These are phyloP conservation scores for Pempheris klunzingeri DNA, from an alignment of 2,797 vertebrate genomes.

Conservation along the genomic window DNA sequence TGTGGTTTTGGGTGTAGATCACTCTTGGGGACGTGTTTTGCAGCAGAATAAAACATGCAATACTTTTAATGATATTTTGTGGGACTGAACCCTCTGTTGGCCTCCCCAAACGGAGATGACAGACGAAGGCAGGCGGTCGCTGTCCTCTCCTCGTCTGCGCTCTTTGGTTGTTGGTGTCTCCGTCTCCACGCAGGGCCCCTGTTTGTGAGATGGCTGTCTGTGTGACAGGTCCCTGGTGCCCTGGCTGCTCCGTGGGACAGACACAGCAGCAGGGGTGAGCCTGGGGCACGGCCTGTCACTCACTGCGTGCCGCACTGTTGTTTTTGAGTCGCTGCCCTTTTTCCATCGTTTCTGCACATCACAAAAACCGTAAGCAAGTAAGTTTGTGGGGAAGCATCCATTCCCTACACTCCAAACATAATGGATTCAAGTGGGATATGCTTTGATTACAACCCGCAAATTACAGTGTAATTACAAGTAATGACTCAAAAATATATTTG, in stretches of 20 bases:
- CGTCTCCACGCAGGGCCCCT: conserved; percentile 47
- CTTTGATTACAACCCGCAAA: not conserved
- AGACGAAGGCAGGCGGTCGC: conserved; percentile 13
- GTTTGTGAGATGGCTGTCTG: conserved; percentile 66
- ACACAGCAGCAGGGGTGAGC: conserved; percentile 74
- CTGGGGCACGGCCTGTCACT: conserved; percentile 76
- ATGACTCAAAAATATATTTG: not conserved
- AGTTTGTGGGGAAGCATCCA: conserved; percentile 7
- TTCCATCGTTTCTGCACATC: conserved; percentile 33
- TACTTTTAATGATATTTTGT: conserved; percentile 35
- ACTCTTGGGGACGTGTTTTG: conserved; percentile 20
- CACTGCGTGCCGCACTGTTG: conserved; percentile 59
- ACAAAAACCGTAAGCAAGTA: conserved; percentile 27
- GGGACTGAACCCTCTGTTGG: no score
- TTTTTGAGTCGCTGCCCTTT: conserved; percentile 48
- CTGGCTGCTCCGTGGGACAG: conserved; percentile 57
- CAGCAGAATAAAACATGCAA: conserved; percentile 36
- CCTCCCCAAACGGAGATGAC: conserved; percentile 35
- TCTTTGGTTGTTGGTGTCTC: conserved; percentile 60
- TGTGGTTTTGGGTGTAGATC: conserved; percentile 67
- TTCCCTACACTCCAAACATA: not conserved
- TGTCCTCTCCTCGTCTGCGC: conserved; percentile 34
- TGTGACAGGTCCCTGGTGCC: conserved; percentile 72
- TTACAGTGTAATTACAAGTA: not conserved
- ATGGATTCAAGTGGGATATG: not conserved